Percentiles rank a stretch among this genome's conserved stretches.
Evolutionary conservation across 2,113 vertebrate genomes (phyloP).

Genomic region (Thamnaconus septentrionalis): DNA sequence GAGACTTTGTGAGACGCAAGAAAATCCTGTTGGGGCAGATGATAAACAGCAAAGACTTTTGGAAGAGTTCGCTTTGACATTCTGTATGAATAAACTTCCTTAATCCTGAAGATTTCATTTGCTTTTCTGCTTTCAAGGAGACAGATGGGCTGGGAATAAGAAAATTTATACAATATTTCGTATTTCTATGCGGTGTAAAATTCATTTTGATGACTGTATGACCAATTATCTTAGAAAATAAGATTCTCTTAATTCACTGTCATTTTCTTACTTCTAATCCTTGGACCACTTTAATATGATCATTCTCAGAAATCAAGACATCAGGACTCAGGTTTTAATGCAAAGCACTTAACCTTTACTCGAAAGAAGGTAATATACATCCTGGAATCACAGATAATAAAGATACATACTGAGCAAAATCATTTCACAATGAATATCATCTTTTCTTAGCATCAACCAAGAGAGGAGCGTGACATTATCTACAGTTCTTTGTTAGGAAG

Average conservation of each 20-base stretch:
- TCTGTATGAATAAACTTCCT: too few species aligned
- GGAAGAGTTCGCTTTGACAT: too few species aligned
- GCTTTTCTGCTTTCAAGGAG: too few species aligned
- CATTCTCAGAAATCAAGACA: slow-evolving; percentile 29
- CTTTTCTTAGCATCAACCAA: slow-evolving; percentile 69
- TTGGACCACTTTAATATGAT: too few species aligned
- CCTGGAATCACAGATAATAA: slow-evolving; percentile 82
- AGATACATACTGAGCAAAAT: slow-evolving; percentile 81
- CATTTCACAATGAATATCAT: slow-evolving; percentile 78
- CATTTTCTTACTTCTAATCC: too few species aligned
- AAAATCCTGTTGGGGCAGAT: slow-evolving; percentile 34
- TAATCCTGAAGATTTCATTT: too few species aligned
- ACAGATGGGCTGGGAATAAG: too few species aligned
- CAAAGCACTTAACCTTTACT: slow-evolving; percentile 83
- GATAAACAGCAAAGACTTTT: background rate
- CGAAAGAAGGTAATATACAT: slow-evolving; percentile 84
- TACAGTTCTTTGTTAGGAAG: slow-evolving; percentile 74
- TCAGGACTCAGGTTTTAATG: slow-evolving; percentile 67
- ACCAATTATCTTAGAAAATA: too few species aligned
- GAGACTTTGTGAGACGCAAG: background rate
- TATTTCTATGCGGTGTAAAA: too few species aligned
- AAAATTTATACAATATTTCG: too few species aligned
- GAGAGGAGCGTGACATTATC: slow-evolving; percentile 70
- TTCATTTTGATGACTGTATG: too few species aligned
- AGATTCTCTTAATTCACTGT: too few species aligned